Conservation (phyloP, 1,140 invertebrate species). For the Caenorhabditis latens region DNA sequence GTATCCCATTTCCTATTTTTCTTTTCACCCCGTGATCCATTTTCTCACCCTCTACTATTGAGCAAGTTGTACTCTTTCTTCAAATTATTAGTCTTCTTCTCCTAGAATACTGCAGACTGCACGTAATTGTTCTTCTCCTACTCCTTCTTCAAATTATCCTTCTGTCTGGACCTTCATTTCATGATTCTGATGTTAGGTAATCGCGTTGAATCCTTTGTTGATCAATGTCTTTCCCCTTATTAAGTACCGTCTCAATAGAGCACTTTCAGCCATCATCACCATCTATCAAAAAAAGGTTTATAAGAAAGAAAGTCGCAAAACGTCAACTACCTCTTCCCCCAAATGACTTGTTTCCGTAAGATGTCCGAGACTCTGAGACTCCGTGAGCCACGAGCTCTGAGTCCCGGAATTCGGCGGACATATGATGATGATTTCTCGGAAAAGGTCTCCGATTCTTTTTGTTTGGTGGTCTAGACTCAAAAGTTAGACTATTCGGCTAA, state of each 20-base stretch:
- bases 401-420: background rate
- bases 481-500: background rate
- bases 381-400: slow-evolving; percentile 26
- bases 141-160: background rate
- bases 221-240: background rate
- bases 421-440: slow-evolving; percentile 26
- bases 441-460: slow-evolving; percentile 4
- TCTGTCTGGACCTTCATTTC: background rate
- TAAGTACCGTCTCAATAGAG: background rate
- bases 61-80: slow-evolving; percentile 1
- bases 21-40: background rate
- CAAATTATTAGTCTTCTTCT: background rate
- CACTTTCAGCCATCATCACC: background rate
- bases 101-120: background rate
- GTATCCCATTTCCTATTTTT: background rate
- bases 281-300: background rate
- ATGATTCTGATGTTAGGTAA: background rate
- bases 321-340: background rate
- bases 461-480: background rate
- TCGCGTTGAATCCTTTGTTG: too few species aligned
- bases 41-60: background rate
- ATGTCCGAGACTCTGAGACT: background rate
- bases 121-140: slow-evolving; percentile 2
- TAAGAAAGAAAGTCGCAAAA: background rate
- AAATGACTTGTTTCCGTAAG: slow-evolving; percentile 47